These are phyloP conservation scores for Cossypha caffra DNA, from an alignment of 2,797 vertebrate species.

Conservation along the genomic window DNA sequence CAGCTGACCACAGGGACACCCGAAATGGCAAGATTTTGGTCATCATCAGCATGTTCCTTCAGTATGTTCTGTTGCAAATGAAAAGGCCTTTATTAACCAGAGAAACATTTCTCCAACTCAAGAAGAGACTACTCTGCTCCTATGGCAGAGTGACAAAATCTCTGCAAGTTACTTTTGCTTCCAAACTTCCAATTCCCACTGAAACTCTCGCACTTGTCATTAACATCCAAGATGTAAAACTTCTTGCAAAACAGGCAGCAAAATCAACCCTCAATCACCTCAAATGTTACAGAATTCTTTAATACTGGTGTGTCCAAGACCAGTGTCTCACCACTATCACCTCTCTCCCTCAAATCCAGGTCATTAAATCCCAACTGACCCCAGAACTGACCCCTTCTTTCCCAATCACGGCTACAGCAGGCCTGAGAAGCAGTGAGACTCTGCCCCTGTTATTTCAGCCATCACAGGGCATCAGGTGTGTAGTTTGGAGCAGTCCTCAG, in stretches of 20 bases:
- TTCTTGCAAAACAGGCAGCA: neutral
- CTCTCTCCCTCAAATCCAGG: neutral
- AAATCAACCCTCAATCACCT: neutral
- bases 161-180: neutral
- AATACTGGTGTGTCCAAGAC: neutral
- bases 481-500: neutral
- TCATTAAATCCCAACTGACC: neutral
- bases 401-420: neutral
- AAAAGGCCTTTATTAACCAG: conserved; percentile 58
- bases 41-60: conserved; percentile 93
- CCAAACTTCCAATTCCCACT: neutral
- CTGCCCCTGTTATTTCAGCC: neutral
- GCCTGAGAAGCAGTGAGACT: neutral
- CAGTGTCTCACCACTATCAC: neutral
- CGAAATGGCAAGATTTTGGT: conserved; percentile 89
- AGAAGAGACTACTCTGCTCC: neutral
- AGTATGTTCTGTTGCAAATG: conserved; percentile 84
- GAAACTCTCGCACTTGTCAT: neutral
- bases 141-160: neutral
- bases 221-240: neutral
- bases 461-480: neutral
- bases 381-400: neutral
- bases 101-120: neutral
- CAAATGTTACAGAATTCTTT: neutral
- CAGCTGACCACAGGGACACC: conserved; percentile 92